These are phyloP conservation scores for Drosophila dunni DNA, from an alignment of 1,140 invertebrate genomes.

Conservation along the genomic window DNA sequence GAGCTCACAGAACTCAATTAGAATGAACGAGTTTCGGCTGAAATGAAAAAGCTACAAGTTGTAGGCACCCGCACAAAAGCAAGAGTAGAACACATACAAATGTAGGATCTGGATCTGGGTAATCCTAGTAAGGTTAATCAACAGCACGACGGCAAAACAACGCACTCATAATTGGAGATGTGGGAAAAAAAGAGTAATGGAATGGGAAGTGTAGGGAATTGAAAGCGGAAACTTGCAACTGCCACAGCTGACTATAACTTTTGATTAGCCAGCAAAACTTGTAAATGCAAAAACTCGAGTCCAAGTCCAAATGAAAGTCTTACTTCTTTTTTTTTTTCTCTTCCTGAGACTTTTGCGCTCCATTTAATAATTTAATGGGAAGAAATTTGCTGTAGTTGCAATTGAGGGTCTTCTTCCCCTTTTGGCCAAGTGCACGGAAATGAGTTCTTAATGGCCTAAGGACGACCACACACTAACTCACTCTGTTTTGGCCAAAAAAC, in stretches of 20 bases:
- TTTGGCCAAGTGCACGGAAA: constrained; percentile 51
- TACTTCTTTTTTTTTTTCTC: background rate
- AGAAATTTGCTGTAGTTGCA: constrained; percentile 50
- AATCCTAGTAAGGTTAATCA: constrained; percentile 66
- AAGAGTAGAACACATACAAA: background rate
- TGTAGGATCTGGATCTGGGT: constrained; percentile 1
- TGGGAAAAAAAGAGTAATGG: constrained; percentile 26
- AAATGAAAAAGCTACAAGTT: constrained; percentile 31
- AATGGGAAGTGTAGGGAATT: constrained; percentile 5
- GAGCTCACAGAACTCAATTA: constrained; percentile 70
- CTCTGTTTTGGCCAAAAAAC: constrained; percentile 34
- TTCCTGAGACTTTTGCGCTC: constrained; percentile 48
- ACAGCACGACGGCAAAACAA: constrained; percentile 26
- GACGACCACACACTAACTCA: constrained; percentile 41
- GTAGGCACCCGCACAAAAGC: constrained; percentile 49
- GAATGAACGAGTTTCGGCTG: constrained; percentile 61
- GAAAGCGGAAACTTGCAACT: constrained; percentile 36
- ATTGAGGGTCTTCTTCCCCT: background rate
- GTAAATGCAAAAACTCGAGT: constrained; percentile 26
- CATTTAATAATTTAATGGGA: constrained; percentile 78
- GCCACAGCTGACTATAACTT: constrained; percentile 33
- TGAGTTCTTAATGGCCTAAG: constrained; percentile 72
- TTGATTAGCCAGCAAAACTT: constrained; percentile 66
- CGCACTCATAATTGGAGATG: constrained; percentile 64
- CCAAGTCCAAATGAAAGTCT: background rate